Percentiles rank a stretch among this genome's conserved stretches.
Conservation (phyloP, 2,888 invertebrate genomes). For the Ptychoptera albimana region DNA sequence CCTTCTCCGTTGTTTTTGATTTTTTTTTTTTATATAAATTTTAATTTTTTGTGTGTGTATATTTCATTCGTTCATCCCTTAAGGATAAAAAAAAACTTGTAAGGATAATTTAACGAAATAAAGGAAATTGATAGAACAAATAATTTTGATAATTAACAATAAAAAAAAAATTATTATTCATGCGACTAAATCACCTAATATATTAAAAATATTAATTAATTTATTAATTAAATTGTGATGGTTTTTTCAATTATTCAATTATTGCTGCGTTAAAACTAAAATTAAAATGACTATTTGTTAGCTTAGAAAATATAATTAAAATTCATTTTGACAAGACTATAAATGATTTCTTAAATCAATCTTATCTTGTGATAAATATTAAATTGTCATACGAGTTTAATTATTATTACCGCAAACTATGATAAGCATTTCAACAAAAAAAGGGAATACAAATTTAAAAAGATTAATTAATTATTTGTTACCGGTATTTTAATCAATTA, state of each 20-base stretch:
- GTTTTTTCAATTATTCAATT: slow-evolving; percentile 15
- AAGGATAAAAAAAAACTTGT: slow-evolving; percentile 3
- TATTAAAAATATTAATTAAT: slow-evolving; percentile 7
- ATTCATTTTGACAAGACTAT: no score
- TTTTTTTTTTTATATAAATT: slow-evolving; percentile 7
- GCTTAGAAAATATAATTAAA: no score
- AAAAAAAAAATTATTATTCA: slow-evolving; percentile 6
- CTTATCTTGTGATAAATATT: no score
- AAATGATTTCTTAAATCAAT: no score
- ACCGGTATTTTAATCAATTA: no score
- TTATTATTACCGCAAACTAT: no score
- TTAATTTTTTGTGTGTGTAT: slow-evolving; percentile 10
- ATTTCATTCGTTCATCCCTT: slow-evolving; percentile 4
- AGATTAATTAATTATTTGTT: no score
- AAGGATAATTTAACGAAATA: slow-evolving; percentile 4
- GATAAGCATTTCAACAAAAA: no score
- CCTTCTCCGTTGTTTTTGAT: slow-evolving; percentile 8
- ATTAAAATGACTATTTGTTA: no score
- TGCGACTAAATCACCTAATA: slow-evolving; percentile 8
- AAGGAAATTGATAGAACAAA: slow-evolving; percentile 7
- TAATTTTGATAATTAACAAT: no score
- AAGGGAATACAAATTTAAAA: no score
- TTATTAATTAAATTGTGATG: slow-evolving; percentile 6
- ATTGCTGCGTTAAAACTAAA: background rate
- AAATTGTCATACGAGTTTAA: no score